Percentiles rank a stretch among this genome's conserved stretches.
These are phyloP conservation scores for Sweltsa coloradensis DNA, from an alignment of 1,140 invertebrate species.

Conservation along the genomic window DNA sequence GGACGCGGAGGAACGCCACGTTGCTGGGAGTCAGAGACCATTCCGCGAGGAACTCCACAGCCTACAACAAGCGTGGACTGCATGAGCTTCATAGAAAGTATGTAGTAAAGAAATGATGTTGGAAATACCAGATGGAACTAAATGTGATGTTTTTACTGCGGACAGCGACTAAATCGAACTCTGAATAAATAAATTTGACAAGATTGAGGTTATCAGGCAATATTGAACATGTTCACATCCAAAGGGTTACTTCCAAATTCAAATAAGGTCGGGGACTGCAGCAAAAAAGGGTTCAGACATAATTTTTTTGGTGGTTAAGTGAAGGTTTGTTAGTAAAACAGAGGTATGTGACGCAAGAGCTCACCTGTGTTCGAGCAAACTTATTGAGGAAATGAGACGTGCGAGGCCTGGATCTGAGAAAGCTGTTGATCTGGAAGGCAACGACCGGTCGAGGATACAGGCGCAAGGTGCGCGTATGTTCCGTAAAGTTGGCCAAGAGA, in stretches of 20 bases:
- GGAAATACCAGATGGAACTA: no score
- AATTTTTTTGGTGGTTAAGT: no score
- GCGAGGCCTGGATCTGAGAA: constrained; percentile 82
- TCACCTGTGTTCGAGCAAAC: constrained; percentile 80
- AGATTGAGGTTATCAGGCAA: not conserved
- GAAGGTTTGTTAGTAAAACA: no score
- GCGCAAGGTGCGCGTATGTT: constrained; percentile 91
- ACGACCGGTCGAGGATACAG: constrained; percentile 97
- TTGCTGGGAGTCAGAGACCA: constrained; percentile 96
- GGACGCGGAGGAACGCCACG: constrained; percentile 91
- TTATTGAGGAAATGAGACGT: constrained; percentile 78
- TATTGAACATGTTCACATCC: constrained; percentile 5
- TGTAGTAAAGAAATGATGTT: no score
- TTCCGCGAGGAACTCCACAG: constrained; percentile 96
- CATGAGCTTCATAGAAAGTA: no score
- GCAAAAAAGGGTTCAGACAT: no score
- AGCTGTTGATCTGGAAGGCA: constrained; percentile 97
- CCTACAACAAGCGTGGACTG: constrained; percentile 37
- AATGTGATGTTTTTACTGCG: no score
- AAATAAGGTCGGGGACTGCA: no score
- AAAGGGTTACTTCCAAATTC: constrained; percentile 1
- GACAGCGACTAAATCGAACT: no score
- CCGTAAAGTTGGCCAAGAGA: constrained; percentile 90
- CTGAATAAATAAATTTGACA: no score
- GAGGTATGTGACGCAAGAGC: no score